phyloP scores from a whole-genome alignment of 2,797 vertebrate species.

The Rousettus madagascariensis region DNA sequence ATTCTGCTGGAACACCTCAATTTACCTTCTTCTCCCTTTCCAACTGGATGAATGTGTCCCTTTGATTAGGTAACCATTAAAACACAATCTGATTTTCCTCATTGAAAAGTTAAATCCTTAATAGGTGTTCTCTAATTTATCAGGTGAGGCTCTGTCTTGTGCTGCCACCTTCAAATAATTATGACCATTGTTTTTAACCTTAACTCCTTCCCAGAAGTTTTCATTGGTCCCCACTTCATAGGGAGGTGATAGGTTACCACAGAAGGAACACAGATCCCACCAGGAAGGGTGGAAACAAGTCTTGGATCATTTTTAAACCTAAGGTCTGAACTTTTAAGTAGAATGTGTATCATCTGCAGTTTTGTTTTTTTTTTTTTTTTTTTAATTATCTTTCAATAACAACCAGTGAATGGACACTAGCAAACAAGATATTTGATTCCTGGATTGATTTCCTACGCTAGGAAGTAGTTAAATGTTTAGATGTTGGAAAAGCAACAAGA shows the following conservation, averaged over 20 bases:
- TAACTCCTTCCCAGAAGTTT: neutral
- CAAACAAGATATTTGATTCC: neutral
- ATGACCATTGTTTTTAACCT: neutral
- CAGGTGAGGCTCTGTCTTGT: neutral
- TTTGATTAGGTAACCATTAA: neutral
- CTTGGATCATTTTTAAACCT: neutral
- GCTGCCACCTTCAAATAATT: neutral
- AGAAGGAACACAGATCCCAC: neutral
- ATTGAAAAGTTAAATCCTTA: neutral
- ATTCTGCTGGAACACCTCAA: neutral
- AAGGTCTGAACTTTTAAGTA: slow-evolving; percentile 11
- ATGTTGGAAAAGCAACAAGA: slow-evolving; percentile 9
- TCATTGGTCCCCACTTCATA: neutral
- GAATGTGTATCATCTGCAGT: neutral
- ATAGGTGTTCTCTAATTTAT: neutral
- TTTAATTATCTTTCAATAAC: neutral
- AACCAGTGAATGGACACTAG: neutral
- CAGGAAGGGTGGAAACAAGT: neutral
- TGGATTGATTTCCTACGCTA: neutral
- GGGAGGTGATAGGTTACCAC: neutral
- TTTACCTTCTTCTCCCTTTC: slow-evolving; percentile 27
- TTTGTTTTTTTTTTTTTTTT: neutral
- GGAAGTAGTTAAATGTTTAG: neutral
- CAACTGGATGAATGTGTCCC: neutral
- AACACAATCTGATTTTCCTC: neutral